Percentiles rank a stretch among this genome's conserved stretches.
Evolutionary conservation across 2,113 vertebrate genomes (phyloP).

Genomic region (Polyodon spathula): DNA sequence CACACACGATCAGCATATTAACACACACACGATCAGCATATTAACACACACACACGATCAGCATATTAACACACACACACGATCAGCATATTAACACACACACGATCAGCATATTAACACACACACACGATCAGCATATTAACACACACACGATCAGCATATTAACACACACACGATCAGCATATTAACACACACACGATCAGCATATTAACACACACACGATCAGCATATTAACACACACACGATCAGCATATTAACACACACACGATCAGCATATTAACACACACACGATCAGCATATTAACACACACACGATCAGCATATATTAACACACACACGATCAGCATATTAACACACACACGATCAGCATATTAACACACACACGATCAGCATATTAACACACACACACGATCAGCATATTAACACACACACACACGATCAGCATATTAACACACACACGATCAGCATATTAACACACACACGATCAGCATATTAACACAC

Average conservation of each 20-base stretch:
- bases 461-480: conserved; percentile 27
- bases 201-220: too few species aligned
- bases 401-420: conserved; percentile 34
- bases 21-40: too few species aligned
- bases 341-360: conserved; percentile 22
- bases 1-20: conserved; percentile 29
- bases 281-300: too few species aligned
- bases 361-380: conserved; percentile 28
- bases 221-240: too few species aligned
- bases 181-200: conserved; percentile 25
- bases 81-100: conserved; percentile 28
- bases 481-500: too few species aligned
- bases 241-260: conserved; percentile 21
- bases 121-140: too few species aligned
- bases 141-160: conserved; percentile 27
- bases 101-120: too few species aligned
- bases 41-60: conserved; percentile 29
- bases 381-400: too few species aligned
- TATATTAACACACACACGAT: conserved; percentile 29
- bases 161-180: conserved; percentile 26
- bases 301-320: too few species aligned
- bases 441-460: conserved; percentile 24
- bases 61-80: conserved; percentile 22
- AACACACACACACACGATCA: conserved; percentile 32
- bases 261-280: conserved; percentile 30